Evolutionary conservation across 2,888 invertebrate genomes (phyloP).

Genomic region (Drosophila longiperda): DNA sequence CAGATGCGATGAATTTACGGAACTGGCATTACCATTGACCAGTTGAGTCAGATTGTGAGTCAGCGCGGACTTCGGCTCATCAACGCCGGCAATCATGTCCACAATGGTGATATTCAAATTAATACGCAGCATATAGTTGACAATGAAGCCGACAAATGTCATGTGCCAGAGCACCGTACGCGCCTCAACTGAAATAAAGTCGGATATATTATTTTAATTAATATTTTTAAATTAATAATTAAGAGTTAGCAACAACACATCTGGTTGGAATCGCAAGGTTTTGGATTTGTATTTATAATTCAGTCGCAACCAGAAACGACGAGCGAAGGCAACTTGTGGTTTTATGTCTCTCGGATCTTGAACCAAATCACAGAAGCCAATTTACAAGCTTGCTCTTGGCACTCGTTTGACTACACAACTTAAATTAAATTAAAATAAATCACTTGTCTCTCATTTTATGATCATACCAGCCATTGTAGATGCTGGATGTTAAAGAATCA

Average conservation of each 20-base stretch:
- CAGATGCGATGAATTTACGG: slow-evolving; percentile 16
- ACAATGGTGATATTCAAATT: slow-evolving; percentile 90
- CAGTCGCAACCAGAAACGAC: slow-evolving; percentile 19
- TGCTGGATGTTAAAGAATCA: not conserved
- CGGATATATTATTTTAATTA: not conserved
- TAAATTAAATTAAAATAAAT: not conserved
- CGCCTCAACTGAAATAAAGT: slow-evolving; percentile 75
- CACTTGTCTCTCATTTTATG: not conserved
- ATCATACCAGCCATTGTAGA: slow-evolving; percentile 62
- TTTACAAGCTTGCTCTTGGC: not conserved
- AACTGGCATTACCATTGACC: not conserved
- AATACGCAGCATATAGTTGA: slow-evolving; percentile 89
- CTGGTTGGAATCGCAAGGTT: not conserved
- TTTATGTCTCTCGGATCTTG: slow-evolving; percentile 53
- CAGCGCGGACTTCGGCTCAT: not conserved
- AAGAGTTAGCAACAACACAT: not conserved
- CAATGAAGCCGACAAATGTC: slow-evolving; percentile 88
- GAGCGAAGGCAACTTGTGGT: slow-evolving; percentile 62
- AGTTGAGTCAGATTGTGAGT: slow-evolving; percentile 21
- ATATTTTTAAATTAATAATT: not conserved
- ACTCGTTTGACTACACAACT: not conserved
- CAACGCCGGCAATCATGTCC: slow-evolving; percentile 86
- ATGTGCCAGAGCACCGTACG: slow-evolving; percentile 87
- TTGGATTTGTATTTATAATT: slow-evolving; percentile 4
- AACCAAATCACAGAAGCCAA: slow-evolving; percentile 50